phyloP scores from a whole-genome alignment of 2,113 vertebrate species.

The Aepyceros melampus region DNA sequence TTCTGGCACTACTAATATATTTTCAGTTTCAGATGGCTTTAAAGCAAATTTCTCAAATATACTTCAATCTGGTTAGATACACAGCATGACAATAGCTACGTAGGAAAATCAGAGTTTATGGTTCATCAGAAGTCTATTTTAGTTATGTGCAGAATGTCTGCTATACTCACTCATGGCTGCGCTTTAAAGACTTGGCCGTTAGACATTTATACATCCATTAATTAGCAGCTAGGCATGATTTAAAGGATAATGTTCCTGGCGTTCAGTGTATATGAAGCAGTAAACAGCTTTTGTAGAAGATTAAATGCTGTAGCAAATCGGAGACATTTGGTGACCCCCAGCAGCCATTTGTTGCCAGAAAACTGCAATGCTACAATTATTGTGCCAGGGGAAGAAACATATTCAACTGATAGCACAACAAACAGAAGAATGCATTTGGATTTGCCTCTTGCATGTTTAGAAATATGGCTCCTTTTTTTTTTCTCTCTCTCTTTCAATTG shows the following conservation, averaged over 20 bases:
- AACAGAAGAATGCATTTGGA: conserved; percentile 52
- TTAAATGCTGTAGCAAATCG: conserved; percentile 63
- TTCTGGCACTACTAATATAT: conserved; percentile 18
- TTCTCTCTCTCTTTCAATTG: background rate
- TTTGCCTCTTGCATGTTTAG: conserved; percentile 34
- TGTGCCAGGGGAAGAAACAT: conserved; percentile 48
- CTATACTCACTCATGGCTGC: conserved; percentile 41
- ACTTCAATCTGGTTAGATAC: conserved; percentile 61
- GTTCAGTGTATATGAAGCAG: conserved; percentile 55
- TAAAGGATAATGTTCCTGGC: conserved; percentile 66
- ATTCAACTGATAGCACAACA: conserved; percentile 54
- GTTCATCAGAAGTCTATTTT: conserved; percentile 59
- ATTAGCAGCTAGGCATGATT: conserved; percentile 74
- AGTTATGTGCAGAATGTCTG: conserved; percentile 41
- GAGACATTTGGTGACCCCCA: conserved; percentile 76
- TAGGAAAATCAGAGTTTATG: conserved; percentile 47
- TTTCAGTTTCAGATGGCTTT: conserved; percentile 58
- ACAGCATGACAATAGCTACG: conserved; percentile 48
- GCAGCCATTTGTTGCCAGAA: conserved; percentile 63
- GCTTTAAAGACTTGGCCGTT: conserved; percentile 64
- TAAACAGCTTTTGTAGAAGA: conserved; percentile 74
- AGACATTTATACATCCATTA: conserved; percentile 70
- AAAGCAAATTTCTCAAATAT: conserved; percentile 57
- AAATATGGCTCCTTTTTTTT: conserved; percentile 13
- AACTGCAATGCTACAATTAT: conserved; percentile 60